Evolutionary conservation across 23 tunicate genomes (phyloP).

Genomic region (Oikopleura vanhoeffeni): DNA sequence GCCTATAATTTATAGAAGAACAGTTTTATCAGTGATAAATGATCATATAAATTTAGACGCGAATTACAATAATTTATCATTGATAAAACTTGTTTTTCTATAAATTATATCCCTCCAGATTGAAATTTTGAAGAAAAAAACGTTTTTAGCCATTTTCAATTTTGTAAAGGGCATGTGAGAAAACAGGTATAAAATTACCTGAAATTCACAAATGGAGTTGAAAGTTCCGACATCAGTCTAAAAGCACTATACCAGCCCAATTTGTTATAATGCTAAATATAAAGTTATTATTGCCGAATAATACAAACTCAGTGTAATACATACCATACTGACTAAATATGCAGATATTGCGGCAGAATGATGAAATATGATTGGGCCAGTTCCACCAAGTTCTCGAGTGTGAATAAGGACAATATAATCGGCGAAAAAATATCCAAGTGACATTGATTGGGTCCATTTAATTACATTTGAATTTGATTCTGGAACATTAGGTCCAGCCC

Average conservation of each 20-base stretch:
- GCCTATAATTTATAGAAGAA: not conserved
- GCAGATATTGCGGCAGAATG: not conserved
- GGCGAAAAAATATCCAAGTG: conserved; percentile 2
- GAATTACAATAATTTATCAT: too few relatives aligned
- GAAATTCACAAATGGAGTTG: conserved; percentile 7
- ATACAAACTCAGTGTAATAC: not conserved
- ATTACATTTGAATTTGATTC: not conserved
- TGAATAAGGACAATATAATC: not conserved
- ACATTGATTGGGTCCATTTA: not conserved
- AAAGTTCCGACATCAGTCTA: not conserved
- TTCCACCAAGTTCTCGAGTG: conserved; percentile 7
- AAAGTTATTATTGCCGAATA: not conserved
- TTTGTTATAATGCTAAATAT: not conserved
- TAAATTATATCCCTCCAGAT: too few relatives aligned
- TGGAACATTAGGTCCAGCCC: not conserved
- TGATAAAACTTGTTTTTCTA: too few relatives aligned
- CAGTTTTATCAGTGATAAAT: not conserved
- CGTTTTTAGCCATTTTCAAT: too few relatives aligned
- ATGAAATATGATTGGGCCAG: not conserved
- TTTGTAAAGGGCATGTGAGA: too few relatives aligned
- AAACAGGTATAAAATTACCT: too few relatives aligned
- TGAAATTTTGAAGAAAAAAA: too few relatives aligned
- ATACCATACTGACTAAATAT: not conserved
- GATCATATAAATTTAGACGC: too few relatives aligned
- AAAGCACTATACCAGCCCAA: conserved; percentile 9